Base-by-base conservation (phyloP, 2,113 vertebrate species). In the Sylvia atricapilla region DNA sequence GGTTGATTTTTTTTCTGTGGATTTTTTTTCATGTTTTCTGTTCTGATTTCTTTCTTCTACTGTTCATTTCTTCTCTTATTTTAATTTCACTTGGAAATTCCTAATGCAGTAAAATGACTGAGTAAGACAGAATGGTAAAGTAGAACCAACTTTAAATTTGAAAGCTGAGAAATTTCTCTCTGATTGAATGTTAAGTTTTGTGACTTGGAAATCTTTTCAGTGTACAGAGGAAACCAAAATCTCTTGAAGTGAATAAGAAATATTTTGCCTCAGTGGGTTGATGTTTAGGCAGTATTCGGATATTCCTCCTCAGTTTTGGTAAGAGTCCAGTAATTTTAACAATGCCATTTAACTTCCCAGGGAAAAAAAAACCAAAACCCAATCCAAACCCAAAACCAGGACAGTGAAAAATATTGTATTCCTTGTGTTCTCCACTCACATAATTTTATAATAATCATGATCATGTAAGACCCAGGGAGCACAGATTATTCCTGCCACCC, bases 331-430 rank as follows among this genome's bases (percentile, higher is more conserved):
- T 19, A 53, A 82, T 87, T 88, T 82, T 78, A 66, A 62, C 17
- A 49, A 37, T 68, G 25, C 3, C 47, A 68, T 89, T 93, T 83
- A 50, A 69, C 5, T 68, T 28, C 15, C 30, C n/a, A 31, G 18
- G 16, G 5, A 19, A 41, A 15, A 3, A 13, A 37, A 37, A 41
- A 9, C 2, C 37, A 37, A 0, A 41, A 9, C 2, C 0, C 3
- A 88, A 59, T 18, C 6, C 8, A 63, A 74, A 28, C 2, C 3
- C 12, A 35, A 76, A 68, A 67, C 4, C 4, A 80, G 7, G 25
- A 20, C 25, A 73, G 19, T 46, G 17, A 7, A 91, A 89, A 89
- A 85, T 67, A 69, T 6, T 27, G 6, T 58, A 77, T 59, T 66
- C 6, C 18, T 66, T 69, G 12, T 60, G 5, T 87, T 89, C 64